Evolutionary conservation across 2,888 invertebrate genomes (phyloP), one percentile per base, ranked within the genome.

Genomic region (Coelopa pilipes): DNA sequence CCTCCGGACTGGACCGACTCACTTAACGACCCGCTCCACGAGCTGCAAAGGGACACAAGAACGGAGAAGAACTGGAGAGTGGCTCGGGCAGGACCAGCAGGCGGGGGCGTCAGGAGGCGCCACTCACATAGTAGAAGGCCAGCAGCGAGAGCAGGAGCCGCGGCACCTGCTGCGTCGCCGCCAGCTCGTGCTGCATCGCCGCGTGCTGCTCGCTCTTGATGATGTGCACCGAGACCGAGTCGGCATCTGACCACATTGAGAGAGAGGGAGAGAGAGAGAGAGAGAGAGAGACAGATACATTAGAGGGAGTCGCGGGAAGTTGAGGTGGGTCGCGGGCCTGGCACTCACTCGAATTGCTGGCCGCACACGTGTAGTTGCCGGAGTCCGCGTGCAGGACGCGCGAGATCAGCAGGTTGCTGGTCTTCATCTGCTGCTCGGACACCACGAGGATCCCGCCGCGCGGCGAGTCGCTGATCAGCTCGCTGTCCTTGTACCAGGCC

Each of bases 351-450:
- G 94, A 93, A 86, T 93, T 94, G 84, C 93, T 93, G 73, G 96
- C 96, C 80, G 94, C 93, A 87, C 96, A 96, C 75, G 96, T 96
- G 87, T 96, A 96, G 90, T 96, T 96, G 81, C 96, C 96, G 63
- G 85, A 85, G 77, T 85, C 85, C 93, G 94, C 82, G 78, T 85
- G 81, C 79, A 82, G 78, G 73, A 83, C 85, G 82, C 95, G 92
- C 73, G 95, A 94, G 83, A 96, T 94, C 81, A 95, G 91, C 79
- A 96, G 90, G 81, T 95, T 93, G 80, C 95, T 95, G 74, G 95
- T 95, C 76, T 95, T 93, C 72, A 93, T 92, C 69, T 94, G 93
- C 84, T 94, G 94, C 87, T 95, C 95, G 24, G 95, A 95, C 87
- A 95, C 93, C 79, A 96, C 91, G 84, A 93, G 94, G 84, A 96